Evolutionary conservation across 2,888 invertebrate species (phyloP).

Genomic region (Cybosia mesomella): DNA sequence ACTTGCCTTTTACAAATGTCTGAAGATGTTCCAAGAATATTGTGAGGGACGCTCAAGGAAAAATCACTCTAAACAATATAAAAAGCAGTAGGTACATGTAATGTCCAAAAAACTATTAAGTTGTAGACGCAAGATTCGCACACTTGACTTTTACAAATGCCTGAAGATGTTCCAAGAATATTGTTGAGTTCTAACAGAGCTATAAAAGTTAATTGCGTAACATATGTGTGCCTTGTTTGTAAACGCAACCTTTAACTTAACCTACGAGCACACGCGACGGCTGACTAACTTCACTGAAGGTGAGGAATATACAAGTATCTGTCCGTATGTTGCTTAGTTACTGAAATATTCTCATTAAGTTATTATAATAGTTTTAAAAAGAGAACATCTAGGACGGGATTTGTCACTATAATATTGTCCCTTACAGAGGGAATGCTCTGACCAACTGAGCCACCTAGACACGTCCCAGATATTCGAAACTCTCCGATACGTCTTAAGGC

Average conservation of each 20-base stretch:
- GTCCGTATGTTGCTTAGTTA: background rate
- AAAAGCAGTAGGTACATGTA: background rate
- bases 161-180: background rate
- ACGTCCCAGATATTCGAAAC: no score
- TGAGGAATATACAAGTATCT: background rate
- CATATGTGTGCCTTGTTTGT: background rate
- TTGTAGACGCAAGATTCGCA: background rate
- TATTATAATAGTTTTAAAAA: no score
- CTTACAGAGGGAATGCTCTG: no score
- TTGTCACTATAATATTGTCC: no score
- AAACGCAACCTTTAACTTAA: constrained; percentile 33
- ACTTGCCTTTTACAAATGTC: background rate
- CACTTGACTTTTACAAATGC: background rate
- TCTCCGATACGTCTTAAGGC: no score
- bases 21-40: background rate
- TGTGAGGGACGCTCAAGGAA: background rate
- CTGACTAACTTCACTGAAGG: constrained; percentile 4
- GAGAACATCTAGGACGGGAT: no score
- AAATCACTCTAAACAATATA: background rate
- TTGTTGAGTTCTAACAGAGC: background rate
- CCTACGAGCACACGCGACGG: constrained; percentile 9
- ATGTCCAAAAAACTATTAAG: background rate
- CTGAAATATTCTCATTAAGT: background rate
- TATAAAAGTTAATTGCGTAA: constrained; percentile 11
- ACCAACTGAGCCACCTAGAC: no score